phyloP scores from a whole-genome alignment of 2,797 vertebrate genomes.

The Brachymystax lenok region DNA sequence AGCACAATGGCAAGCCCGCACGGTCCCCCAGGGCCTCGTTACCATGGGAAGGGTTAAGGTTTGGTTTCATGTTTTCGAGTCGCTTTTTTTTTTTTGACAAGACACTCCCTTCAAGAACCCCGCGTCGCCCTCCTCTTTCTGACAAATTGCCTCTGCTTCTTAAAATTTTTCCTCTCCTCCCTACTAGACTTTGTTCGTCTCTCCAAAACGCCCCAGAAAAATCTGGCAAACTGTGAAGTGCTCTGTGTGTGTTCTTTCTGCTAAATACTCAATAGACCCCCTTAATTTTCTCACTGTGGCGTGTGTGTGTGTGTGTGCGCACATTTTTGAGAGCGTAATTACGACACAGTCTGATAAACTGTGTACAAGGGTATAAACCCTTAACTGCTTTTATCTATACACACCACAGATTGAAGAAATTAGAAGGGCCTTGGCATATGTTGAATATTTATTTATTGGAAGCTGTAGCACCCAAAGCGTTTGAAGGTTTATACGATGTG shows the following conservation, averaged over 20 bases:
- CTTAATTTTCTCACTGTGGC: neutral
- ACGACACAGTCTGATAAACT: neutral
- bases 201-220: neutral
- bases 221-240: neutral
- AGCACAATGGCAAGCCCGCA: neutral
- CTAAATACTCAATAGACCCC: neutral
- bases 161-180: neutral
- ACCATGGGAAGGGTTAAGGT: slow-evolving; percentile 12
- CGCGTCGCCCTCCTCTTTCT: neutral
- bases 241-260: neutral
- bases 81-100: neutral
- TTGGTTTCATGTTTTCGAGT: slow-evolving; percentile 13
- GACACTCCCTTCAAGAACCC: neutral
- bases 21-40: slow-evolving; percentile 12
- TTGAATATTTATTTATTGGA: neutral
- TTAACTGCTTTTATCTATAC: neutral
- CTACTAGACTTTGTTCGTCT: neutral
- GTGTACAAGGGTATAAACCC: neutral
- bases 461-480: neutral
- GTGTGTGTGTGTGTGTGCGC: neutral
- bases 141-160: neutral
- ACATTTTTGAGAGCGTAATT: neutral
- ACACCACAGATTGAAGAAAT: neutral
- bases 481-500: neutral
- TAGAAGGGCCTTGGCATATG: neutral